Base-by-base conservation (phyloP, 64 coral and sea anemone genomes). In the Montipora cactus region DNA sequence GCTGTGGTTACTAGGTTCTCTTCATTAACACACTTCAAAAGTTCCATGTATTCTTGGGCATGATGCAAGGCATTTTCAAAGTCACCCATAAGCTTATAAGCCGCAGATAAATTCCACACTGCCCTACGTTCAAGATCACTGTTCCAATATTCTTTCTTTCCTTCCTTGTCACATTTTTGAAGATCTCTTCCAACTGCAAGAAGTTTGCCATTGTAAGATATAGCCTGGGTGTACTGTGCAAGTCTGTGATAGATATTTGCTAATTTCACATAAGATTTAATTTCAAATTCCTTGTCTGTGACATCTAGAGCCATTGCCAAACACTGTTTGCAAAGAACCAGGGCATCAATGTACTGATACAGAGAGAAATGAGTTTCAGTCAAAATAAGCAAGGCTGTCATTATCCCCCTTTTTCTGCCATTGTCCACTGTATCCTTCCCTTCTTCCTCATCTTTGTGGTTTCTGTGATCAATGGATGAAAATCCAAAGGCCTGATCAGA, bases 161-260 rank as follows among this genome's bases (percentile, higher is more conserved):
- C 44, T 11, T 49, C 66, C 23, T 93, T 72, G 12, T 46, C 61
- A 11, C 20, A 81, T 21, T 88, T 94, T 77, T 67, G 64, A 16
- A 98, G 78, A 79, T 98, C 96, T 57, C 89, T 91, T 89, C 96
- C 96, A 71, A 98, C 86, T 25, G 89, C 96, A 16, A 98, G 46
- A 2, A 98, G 79, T 28, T 91, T 91, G 4, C 89, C 96, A 95
- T 92, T 98, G 64, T 89, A 89, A 44, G 96, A 98, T 20, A 98
- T 81, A 15, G 93, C 93, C 74, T 98, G 73, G 49, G 88, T 79
- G 53, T 89, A 95, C 20, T 95, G 78, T 50, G 78, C 89, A 37
- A 95, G 49, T 79, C 84, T 98, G 70, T 98, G 93, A 88, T 92
- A 77, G 14, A 98, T 92, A 67, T 98, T 98, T 47, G 93, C 93